Evolutionary conservation across 1,140 invertebrate genomes (phyloP).

Genomic region (Drosophila punjabiensis): DNA sequence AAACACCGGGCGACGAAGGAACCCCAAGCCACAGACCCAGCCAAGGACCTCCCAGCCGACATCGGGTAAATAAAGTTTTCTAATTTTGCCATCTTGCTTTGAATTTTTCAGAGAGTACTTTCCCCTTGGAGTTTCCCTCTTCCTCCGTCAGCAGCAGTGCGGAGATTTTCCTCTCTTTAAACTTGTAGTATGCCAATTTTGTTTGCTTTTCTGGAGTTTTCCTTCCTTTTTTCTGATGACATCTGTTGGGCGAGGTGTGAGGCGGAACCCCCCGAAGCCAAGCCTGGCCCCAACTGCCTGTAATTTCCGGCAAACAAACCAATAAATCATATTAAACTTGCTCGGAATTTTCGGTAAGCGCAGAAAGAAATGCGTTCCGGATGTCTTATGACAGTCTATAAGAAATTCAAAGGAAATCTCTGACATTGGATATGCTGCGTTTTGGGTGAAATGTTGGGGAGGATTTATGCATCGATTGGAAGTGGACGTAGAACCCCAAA

Average conservation of each 20-base stretch:
- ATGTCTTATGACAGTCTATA: constrained; percentile 66
- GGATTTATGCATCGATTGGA: constrained; percentile 7
- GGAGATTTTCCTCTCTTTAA: constrained; percentile 47
- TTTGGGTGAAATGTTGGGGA: background rate
- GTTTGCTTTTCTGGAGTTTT: constrained; percentile 61
- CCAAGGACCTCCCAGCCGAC: constrained; percentile 53
- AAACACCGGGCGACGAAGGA: constrained; percentile 33
- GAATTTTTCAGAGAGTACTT: constrained; percentile 64
- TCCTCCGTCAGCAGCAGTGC: background rate
- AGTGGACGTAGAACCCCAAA: background rate
- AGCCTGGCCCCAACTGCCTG: constrained; percentile 53
- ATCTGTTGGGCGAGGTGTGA: constrained; percentile 35
- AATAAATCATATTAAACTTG: constrained; percentile 85
- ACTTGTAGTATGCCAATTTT: constrained; percentile 70
- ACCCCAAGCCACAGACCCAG: constrained; percentile 17
- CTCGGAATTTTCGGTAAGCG: constrained; percentile 52
- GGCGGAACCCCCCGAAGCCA: constrained; percentile 15
- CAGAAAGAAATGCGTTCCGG: constrained; percentile 61
- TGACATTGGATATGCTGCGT: constrained; percentile 62
- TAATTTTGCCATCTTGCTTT: constrained; percentile 81
- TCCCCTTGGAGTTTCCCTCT: constrained; percentile 26
- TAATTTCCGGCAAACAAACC: constrained; percentile 85
- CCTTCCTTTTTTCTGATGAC: constrained; percentile 46
- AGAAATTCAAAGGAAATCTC: constrained; percentile 70
- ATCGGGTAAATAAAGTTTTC: constrained; percentile 80